These are phyloP conservation scores for Phyllotis vaccarum DNA, from an alignment of 2,797 vertebrate species.

Conservation along the genomic window DNA sequence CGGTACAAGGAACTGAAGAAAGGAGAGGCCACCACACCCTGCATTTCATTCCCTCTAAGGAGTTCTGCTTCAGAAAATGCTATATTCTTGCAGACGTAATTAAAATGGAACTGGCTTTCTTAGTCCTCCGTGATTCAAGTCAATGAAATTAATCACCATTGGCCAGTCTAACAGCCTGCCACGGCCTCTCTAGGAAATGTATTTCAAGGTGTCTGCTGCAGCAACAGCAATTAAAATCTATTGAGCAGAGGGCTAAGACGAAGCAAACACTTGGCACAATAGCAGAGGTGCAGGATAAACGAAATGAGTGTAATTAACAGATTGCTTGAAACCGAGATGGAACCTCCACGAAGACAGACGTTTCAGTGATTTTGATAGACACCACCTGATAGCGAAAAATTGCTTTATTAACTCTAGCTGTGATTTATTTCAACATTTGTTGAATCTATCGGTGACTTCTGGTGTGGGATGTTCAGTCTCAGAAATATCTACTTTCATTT, in stretches of 20 bases:
- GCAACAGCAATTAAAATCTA: constrained; percentile 78
- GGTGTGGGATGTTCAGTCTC: not conserved
- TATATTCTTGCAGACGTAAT: constrained; percentile 53
- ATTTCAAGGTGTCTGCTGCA: constrained; percentile 64
- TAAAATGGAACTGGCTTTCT: constrained; percentile 67
- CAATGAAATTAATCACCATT: constrained; percentile 70
- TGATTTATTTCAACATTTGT: constrained; percentile 67
- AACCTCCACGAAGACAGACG: constrained; percentile 33
- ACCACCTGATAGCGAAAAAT: constrained; percentile 58
- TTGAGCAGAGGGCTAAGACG: constrained; percentile 55
- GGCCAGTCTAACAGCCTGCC: constrained; percentile 69
- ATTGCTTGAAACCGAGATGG: constrained; percentile 33
- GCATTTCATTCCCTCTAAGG: constrained; percentile 51
- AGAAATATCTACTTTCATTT: constrained; percentile 61
- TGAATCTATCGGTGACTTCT: constrained; percentile 45
- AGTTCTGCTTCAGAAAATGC: constrained; percentile 67
- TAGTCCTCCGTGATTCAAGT: constrained; percentile 59
- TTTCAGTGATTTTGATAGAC: not conserved
- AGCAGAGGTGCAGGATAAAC: constrained; percentile 13
- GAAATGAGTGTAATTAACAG: constrained; percentile 64
- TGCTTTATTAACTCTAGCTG: constrained; percentile 15
- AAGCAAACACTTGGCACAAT: constrained; percentile 56
- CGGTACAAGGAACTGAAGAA: not conserved
- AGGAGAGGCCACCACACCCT: not conserved
- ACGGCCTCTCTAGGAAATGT: constrained; percentile 50